Evolutionary conservation across 2,113 vertebrate genomes (phyloP).

Genomic region (Eclectus roratus): DNA sequence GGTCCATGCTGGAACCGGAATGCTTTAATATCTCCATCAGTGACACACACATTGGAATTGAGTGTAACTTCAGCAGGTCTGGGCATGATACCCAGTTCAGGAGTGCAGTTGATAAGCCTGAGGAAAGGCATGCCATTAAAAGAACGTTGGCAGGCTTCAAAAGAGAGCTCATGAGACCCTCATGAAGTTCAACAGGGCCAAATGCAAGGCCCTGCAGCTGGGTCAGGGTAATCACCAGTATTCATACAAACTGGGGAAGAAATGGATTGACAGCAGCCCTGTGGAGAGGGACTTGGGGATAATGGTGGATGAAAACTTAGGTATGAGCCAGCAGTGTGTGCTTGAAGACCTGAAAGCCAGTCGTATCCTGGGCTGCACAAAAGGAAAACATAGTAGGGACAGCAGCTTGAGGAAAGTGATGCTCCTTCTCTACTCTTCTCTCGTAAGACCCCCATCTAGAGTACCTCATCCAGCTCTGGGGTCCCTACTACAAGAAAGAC

Average conservation of each 20-base stretch:
- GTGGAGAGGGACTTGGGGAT: background rate
- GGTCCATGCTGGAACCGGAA: background rate
- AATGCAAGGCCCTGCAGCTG: background rate
- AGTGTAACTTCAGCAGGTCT: background rate
- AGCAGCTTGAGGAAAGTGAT: background rate
- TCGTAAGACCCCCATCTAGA: background rate
- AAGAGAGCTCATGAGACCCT: background rate
- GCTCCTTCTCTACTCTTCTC: background rate
- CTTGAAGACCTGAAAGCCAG: background rate
- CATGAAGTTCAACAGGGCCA: background rate
- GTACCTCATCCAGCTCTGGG: background rate
- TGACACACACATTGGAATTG: no score
- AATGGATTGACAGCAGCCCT: background rate
- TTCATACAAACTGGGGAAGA: background rate
- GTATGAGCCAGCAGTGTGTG: accelerated
- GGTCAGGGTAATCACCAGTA: background rate
- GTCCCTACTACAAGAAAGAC: background rate
- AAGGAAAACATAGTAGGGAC: background rate
- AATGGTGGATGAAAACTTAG: background rate
- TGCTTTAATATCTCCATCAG: background rate
- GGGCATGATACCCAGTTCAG: background rate
- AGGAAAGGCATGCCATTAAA: background rate
- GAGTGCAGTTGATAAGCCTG: accelerated
- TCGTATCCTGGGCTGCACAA: background rate
- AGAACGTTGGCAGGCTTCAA: background rate